Conservation (phyloP, 2,113 vertebrate genomes). For the Chaetodon trifascialis region DNA sequence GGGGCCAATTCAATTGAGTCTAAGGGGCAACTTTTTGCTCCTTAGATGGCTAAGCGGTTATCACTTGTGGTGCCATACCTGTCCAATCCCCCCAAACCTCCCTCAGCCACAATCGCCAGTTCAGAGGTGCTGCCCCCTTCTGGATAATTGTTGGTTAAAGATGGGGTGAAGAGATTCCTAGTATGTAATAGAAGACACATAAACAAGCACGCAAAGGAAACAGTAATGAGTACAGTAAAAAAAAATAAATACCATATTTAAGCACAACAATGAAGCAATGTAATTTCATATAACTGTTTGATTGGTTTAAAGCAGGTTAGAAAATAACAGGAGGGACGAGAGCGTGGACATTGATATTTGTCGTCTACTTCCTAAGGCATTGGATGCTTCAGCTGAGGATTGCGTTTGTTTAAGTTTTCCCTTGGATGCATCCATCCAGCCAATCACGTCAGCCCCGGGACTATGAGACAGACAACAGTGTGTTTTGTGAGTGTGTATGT, state of each 20-base stretch:
- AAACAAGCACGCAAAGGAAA: not conserved
- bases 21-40: too few relatives aligned
- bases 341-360: constrained; percentile 2
- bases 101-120: too few relatives aligned
- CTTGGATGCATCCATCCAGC: constrained; percentile 38
- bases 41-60: too few relatives aligned
- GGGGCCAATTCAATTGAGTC: too few relatives aligned
- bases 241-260: not conserved
- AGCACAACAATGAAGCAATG: not conserved
- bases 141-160: too few relatives aligned
- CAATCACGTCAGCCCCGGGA: constrained; percentile 23
- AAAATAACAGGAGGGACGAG: constrained; percentile 7
- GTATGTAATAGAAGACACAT: not conserved
- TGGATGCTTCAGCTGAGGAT: constrained; percentile 6
- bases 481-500: constrained; percentile 10
- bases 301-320: not conserved
- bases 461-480: constrained; percentile 19
- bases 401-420: constrained; percentile 20
- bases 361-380: constrained; percentile 1
- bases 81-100: too few relatives aligned
- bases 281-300: not conserved
- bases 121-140: too few relatives aligned
- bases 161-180: not conserved
- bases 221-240: not conserved
- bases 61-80: too few relatives aligned